These are phyloP conservation scores for Laterallus jamaicensis DNA, from an alignment of 2,113 vertebrate species.

Conservation along the genomic window DNA sequence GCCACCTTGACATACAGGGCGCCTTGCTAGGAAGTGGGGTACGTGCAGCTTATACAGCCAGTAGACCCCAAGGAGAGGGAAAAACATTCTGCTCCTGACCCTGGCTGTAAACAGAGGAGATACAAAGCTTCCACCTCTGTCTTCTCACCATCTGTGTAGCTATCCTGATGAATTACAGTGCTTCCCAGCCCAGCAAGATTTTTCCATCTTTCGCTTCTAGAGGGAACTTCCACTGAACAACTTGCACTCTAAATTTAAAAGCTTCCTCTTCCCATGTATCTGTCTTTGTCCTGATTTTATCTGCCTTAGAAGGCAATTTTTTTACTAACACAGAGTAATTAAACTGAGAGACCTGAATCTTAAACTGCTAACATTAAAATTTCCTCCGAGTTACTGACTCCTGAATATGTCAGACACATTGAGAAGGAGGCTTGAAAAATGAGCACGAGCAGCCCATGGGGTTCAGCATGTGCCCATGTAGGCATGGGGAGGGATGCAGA, in stretches of 20 bases:
- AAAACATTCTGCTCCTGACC: neutral
- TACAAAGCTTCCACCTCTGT: neutral
- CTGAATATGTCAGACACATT: neutral
- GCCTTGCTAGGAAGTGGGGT: neutral
- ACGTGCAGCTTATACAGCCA: neutral
- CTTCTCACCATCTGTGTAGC: neutral
- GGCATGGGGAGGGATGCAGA: neutral
- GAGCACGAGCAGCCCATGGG: neutral
- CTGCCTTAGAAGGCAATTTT: slow-evolving; percentile 1
- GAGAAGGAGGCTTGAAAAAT: neutral
- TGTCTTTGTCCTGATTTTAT: slow-evolving; percentile 6
- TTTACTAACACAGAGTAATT: slow-evolving; percentile 14
- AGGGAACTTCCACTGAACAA: neutral
- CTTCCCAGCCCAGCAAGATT: neutral
- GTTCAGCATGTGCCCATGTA: fast-evolving
- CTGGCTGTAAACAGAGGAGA: neutral
- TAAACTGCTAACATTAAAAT: neutral
- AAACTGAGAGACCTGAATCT: neutral
- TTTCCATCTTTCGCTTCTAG: slow-evolving; percentile 3
- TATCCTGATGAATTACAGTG: neutral
- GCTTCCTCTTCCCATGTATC: neutral
- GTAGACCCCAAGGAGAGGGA: neutral
- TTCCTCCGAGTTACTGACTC: neutral
- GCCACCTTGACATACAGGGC: neutral
- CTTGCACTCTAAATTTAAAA: neutral